phyloP scores from a whole-genome alignment of 2,888 invertebrate genomes.

The Lasioglossum calceatum region DNA sequence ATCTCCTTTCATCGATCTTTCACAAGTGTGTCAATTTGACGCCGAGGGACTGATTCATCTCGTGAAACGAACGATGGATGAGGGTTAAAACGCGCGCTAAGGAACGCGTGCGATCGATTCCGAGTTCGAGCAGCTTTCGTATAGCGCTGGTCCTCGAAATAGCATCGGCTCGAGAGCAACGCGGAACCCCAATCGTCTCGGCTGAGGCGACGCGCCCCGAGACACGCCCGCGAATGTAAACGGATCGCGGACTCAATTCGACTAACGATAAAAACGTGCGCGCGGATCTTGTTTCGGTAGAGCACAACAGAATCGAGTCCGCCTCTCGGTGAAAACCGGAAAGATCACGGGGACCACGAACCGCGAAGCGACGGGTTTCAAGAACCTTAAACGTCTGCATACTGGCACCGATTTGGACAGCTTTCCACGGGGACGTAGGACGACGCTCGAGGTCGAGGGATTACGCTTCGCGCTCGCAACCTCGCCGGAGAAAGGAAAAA shows the following conservation, averaged over 20 bases:
- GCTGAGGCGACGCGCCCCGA: neutral
- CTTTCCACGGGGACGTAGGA: slow-evolving; percentile 41
- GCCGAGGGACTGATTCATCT: too few relatives aligned
- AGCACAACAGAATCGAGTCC: neutral
- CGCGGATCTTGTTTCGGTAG: neutral
- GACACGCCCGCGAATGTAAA: neutral
- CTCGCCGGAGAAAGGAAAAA: slow-evolving; percentile 44
- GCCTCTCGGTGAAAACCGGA: neutral
- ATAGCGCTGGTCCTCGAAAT: neutral
- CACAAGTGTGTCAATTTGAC: too few relatives aligned
- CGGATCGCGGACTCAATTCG: neutral
- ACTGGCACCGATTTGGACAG: neutral
- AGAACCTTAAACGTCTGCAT: neutral
- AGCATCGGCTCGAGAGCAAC: slow-evolving; percentile 7
- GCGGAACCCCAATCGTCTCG: slow-evolving; percentile 4
- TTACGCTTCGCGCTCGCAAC: slow-evolving; percentile 3
- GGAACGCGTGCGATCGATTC: neutral
- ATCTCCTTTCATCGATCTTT: too few relatives aligned
- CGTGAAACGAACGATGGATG: too few relatives aligned
- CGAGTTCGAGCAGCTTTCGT: neutral
- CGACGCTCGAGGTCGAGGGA: slow-evolving; percentile 41
- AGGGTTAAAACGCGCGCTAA: too few relatives aligned
- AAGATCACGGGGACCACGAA: neutral
- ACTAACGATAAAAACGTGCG: neutral
- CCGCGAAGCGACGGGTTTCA: slow-evolving; percentile 14